Evolutionary conservation across 2,113 vertebrate genomes (phyloP).

Genomic region (Poecile atricapillus): DNA sequence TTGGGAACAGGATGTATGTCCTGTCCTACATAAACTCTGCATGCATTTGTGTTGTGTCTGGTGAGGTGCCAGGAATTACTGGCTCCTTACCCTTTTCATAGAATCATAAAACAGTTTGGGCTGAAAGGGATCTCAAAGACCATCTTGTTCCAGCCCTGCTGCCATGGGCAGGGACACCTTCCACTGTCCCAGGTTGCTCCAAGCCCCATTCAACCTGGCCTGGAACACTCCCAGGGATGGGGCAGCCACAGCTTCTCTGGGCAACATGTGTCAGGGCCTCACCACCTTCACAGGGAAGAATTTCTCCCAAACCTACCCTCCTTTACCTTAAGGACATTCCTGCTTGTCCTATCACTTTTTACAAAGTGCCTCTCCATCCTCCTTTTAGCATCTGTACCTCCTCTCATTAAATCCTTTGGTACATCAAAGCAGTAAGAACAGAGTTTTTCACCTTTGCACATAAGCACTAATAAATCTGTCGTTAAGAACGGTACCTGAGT

Average conservation of each 20-base stretch:
- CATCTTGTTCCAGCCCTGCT: background rate
- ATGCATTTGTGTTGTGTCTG: background rate
- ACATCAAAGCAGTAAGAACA: background rate
- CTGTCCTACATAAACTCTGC: background rate
- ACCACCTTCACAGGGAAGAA: background rate
- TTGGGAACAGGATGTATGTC: background rate
- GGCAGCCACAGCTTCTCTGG: background rate
- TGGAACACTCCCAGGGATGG: background rate
- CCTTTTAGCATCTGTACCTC: background rate
- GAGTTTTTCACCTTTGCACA: background rate
- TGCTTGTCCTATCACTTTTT: background rate
- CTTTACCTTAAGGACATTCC: background rate
- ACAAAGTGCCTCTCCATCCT: background rate
- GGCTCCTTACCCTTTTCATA: background rate
- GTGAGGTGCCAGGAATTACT: background rate
- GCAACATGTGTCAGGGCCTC: fast-evolving
- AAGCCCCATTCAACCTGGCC: background rate
- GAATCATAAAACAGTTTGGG: background rate
- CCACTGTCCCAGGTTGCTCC: background rate
- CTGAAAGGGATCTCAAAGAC: background rate
- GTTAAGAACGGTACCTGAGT: background rate
- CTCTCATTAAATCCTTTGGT: background rate
- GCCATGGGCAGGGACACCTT: background rate
- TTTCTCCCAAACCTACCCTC: background rate
- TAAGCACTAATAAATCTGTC: background rate